Evolutionary conservation across 2,888 invertebrate species (phyloP).

Genomic region (Shargacucullia verbasci): DNA sequence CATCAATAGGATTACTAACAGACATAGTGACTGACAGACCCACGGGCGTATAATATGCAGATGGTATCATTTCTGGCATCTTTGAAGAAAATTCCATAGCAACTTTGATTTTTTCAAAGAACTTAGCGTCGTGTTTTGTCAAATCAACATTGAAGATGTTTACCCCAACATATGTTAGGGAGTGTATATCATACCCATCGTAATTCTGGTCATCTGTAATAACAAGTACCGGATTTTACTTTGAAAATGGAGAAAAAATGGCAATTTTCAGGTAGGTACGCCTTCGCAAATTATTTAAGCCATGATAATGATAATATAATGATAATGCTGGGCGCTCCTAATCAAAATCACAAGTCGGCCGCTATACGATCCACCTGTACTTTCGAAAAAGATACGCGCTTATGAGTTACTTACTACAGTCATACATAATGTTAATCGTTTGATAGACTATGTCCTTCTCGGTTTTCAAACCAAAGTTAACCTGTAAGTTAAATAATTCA

Average conservation of each 20-base stretch:
- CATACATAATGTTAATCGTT: slow-evolving; percentile 48
- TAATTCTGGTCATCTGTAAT: slow-evolving; percentile 23
- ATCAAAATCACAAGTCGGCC: too few species aligned
- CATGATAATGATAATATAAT: too few species aligned
- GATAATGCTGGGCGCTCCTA: too few species aligned
- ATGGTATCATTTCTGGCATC: slow-evolving; percentile 36
- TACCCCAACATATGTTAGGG: slow-evolving; percentile 50
- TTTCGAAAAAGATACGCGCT: background rate
- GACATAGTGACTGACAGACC: slow-evolving; percentile 59
- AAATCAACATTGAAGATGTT: slow-evolving; percentile 65
- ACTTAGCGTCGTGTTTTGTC: slow-evolving; percentile 46
- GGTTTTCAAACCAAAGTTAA: slow-evolving; percentile 26
- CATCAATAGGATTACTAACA: slow-evolving; percentile 34
- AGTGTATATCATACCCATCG: slow-evolving; percentile 29
- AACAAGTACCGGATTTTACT: too few species aligned
- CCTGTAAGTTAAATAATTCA: slow-evolving; percentile 31
- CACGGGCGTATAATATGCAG: slow-evolving; percentile 50
- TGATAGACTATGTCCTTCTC: slow-evolving; percentile 34
- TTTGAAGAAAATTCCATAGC: slow-evolving; percentile 31
- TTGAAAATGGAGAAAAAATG: too few species aligned
- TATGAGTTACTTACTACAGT: slow-evolving; percentile 50
- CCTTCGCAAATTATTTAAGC: too few species aligned
- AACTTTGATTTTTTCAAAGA: slow-evolving; percentile 41
- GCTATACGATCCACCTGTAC: too few species aligned
- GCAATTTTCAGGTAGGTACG: too few species aligned